Evolutionary conservation across 2,113 vertebrate genomes (phyloP).

Genomic region (Eretmochelys imbricata): DNA sequence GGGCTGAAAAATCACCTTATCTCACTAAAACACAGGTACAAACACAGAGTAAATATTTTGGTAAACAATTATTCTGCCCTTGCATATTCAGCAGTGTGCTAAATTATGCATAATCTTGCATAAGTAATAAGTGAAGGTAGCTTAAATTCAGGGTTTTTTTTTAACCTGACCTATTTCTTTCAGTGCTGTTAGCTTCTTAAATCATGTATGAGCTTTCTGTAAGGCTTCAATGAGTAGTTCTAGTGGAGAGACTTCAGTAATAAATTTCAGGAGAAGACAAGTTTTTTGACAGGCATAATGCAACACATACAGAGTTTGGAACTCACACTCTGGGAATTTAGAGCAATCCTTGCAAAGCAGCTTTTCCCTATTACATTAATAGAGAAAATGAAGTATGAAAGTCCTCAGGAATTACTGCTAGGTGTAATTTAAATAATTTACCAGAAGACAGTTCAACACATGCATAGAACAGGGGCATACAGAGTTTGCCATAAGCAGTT

Average conservation of each 20-base stretch:
- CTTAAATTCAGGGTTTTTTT: constrained; percentile 85
- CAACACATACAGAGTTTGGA: constrained; percentile 84
- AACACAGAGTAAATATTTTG: constrained; percentile 90
- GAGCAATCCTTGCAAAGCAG: constrained; percentile 86
- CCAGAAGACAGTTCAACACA: constrained; percentile 85
- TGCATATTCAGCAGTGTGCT: constrained; percentile 90
- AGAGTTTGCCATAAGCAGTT: constrained; percentile 89
- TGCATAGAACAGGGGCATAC: constrained; percentile 84
- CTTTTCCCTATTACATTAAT: constrained; percentile 88
- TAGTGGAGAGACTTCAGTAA: constrained; percentile 87
- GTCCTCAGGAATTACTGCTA: constrained; percentile 87
- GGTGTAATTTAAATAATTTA: constrained; percentile 91
- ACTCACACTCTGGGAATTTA: constrained; percentile 88
- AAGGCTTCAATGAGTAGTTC: constrained; percentile 89
- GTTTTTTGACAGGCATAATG: constrained; percentile 89
- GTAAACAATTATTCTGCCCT: constrained; percentile 89
- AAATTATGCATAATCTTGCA: constrained; percentile 93
- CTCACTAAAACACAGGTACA: constrained; percentile 86
- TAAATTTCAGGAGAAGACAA: constrained; percentile 88
- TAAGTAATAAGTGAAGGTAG: constrained; percentile 90
- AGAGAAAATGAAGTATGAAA: constrained; percentile 88
- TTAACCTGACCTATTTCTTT: constrained; percentile 92
- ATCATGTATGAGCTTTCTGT: constrained; percentile 90
- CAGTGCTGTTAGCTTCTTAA: constrained; percentile 90
- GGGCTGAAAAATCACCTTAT: constrained; percentile 86